These are phyloP conservation scores for Furnarius figulus DNA, from an alignment of 2,113 vertebrate genomes.

Conservation along the genomic window DNA sequence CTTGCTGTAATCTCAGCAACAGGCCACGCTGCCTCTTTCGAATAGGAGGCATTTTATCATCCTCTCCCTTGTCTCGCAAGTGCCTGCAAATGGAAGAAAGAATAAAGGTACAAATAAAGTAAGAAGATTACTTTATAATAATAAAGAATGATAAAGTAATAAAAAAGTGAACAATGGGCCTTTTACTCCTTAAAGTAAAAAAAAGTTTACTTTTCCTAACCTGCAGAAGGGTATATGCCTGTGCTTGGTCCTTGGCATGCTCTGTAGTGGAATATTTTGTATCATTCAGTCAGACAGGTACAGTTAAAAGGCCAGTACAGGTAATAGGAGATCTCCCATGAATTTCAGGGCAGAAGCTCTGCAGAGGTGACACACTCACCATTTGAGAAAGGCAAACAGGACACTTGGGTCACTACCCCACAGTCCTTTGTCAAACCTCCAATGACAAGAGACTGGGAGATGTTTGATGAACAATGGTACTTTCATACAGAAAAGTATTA, in stretches of 20 bases:
- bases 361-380: not conserved
- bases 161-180: not conserved
- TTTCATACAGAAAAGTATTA: not conserved
- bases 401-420: not conserved
- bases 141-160: not conserved
- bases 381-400: not conserved
- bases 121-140: not conserved
- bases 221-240: not conserved
- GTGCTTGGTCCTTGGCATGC: not conserved
- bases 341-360: not conserved
- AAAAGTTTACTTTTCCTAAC: not conserved
- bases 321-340: fast-evolving
- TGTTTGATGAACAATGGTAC: not conserved
- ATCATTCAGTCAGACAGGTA: fast-evolving
- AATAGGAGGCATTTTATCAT: slow-evolving; percentile 98
- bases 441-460: not conserved
- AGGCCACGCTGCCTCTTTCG: slow-evolving; percentile 93
- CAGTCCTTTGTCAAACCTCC: not conserved
- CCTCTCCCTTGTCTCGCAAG: slow-evolving; percentile 96
- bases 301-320: not conserved
- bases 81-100: slow-evolving; percentile 67
- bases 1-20: slow-evolving; percentile 91
- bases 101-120: not conserved
- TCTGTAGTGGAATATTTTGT: not conserved
- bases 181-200: not conserved